Conservation (phyloP, 2,797 vertebrate species). For the Anisognathus igniventris region DNA sequence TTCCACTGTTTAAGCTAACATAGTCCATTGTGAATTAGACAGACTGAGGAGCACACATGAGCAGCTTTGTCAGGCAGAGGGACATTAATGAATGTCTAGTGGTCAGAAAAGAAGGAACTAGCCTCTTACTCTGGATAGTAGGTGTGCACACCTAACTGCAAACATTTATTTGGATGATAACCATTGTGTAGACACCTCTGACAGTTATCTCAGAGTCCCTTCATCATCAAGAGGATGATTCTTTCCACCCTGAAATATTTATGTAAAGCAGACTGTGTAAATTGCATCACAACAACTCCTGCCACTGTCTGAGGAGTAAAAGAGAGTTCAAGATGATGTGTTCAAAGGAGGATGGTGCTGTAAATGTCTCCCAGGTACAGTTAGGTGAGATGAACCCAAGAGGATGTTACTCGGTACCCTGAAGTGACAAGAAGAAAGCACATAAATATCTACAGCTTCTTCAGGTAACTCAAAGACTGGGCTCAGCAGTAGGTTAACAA, state of each 20-base stretch:
- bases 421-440: background rate
- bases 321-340: background rate
- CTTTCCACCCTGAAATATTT: background rate
- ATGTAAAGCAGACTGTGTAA: background rate
- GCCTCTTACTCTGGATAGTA: background rate
- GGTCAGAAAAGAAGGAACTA: background rate
- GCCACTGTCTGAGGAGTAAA: background rate
- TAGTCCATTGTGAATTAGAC: background rate
- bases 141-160: background rate
- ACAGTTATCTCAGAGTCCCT: background rate
- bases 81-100: background rate
- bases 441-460: background rate
- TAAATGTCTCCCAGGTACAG: background rate
- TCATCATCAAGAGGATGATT: background rate
- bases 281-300: background rate
- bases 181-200: background rate
- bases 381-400: background rate
- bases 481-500: background rate
- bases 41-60: background rate
- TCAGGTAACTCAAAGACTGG: background rate
- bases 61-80: rapidly evolving
- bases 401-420: background rate
- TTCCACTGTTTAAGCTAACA: background rate
- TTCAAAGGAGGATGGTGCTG: background rate
- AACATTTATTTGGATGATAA: background rate